Base-by-base conservation (phyloP, 2,113 vertebrate species). In the Grammomys surdaster region DNA sequence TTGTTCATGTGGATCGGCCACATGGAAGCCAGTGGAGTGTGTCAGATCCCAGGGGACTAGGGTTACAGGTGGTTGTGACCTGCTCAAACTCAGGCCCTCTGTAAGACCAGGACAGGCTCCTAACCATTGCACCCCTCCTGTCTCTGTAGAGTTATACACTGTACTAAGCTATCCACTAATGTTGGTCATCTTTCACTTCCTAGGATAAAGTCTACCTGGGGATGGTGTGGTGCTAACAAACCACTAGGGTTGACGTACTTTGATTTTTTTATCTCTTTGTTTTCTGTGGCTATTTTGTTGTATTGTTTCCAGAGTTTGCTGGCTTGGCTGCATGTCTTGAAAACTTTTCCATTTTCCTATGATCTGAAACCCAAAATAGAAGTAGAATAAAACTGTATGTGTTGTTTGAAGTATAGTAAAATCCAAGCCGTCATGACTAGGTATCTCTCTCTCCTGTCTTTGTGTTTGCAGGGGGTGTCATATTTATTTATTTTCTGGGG, bases 381-480 rank as follows among this genome's bases (percentile, higher is more conserved):
- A 81, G 58, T 24, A 24, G 33, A 58, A 58, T 56, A 54, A 58
- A 81, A 22, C 54, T n/a, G 33, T 58, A 22, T 6, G 17, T 22
- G 33, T 6, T 87, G 48, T 31, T 82, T 95, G 20, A 93, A 93
- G 65, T 73, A 43, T 88, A 48, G 33, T 88, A 88, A 95, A 89
- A 82, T 63, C 73, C 67, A 95, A 81, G 75, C 20, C 43, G 2
- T 87, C 70, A 81, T n/a, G 28, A 63, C 33, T 88, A 75, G 31
- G 7, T 90, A 40, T 75, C 40, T 56, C 56, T 36, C 51, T 70
- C 33, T 17, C 20, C 5, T 72, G 48, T 88, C 33, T 76, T 69
- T 36, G 36, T n/a, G 3, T 88, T 17, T 72, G 19, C 24, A 22
- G 19, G 9, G 14, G 51, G 20, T 82, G 20, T 40, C 9, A n/a